A percentile compares a stretch with the other conserved stretches of the same genome.
phyloP scores from a whole-genome alignment of 2,888 invertebrate genomes.

The Drosophila mimica region DNA sequence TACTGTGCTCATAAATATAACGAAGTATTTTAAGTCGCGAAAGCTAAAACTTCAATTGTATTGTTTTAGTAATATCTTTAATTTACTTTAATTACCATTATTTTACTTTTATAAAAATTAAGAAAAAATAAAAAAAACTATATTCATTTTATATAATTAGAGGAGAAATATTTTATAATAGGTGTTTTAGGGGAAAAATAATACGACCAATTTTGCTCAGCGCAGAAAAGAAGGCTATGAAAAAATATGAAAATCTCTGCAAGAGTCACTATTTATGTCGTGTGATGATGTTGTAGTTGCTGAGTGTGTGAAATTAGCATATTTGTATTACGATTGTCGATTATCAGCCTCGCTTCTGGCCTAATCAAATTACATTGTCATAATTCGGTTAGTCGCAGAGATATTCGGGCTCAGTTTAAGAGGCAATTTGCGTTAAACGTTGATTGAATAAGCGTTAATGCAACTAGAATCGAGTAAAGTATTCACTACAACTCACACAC shows the following conservation, averaged over 20 bases:
- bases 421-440: constrained; percentile 66
- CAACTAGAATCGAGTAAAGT: constrained; percentile 41
- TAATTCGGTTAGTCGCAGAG: constrained; percentile 43
- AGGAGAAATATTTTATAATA: background rate
- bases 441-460: constrained; percentile 71
- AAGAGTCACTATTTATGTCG: background rate
- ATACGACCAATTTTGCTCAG: background rate
- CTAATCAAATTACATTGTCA: constrained; percentile 61
- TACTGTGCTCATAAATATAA: background rate
- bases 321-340: constrained; percentile 7
- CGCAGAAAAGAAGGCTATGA: constrained; percentile 36
- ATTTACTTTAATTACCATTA: background rate
- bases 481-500: constrained; percentile 24
- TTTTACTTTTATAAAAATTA: background rate
- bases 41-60: background rate
- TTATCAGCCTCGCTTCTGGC: constrained; percentile 19
- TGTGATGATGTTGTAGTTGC: background rate
- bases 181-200: background rate
- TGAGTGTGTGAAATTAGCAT: constrained; percentile 26
- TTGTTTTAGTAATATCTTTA: background rate
- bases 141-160: background rate
- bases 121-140: background rate
- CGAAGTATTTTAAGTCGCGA: background rate
- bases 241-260: constrained; percentile 10
- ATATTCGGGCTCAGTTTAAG: constrained; percentile 50